phyloP scores from a whole-genome alignment of 2,113 vertebrate genomes.

The Lepisosteus osseus region DNA sequence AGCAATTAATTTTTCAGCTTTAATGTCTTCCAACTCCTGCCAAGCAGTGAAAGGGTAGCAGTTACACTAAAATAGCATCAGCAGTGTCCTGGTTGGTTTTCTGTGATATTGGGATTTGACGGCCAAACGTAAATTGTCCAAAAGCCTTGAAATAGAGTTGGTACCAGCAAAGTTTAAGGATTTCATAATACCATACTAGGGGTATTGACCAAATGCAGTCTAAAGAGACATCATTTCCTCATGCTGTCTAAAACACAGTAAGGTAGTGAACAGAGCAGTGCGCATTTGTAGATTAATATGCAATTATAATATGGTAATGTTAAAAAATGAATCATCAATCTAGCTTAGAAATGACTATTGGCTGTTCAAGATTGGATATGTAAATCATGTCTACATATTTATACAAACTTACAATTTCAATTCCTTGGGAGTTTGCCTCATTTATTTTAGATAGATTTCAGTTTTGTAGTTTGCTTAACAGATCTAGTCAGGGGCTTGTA shows the following conservation, averaged over 20 bases:
- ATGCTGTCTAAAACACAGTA: constrained; percentile 8
- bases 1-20: constrained; percentile 16
- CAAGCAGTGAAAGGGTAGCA: constrained; percentile 30
- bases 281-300: no score
- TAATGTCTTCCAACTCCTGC: constrained; percentile 40
- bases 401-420: no score
- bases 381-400: no score
- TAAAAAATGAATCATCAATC: no score
- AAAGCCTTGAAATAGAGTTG: neutral
- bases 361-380: no score
- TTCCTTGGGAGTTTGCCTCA: no score
- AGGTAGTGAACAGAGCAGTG: neutral
- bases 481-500: no score
- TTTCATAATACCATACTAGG: neutral
- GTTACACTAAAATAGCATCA: constrained; percentile 38
- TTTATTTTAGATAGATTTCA: no score
- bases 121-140: neutral
- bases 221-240: neutral
- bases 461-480: no score
- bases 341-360: no score
- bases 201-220: neutral
- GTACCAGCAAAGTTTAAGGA: no score
- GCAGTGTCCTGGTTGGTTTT: neutral
- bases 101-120: neutral
- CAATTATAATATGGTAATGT: no score